phyloP scores from a whole-genome alignment of 2,797 vertebrate species.

The Anolis apletophallus region DNA sequence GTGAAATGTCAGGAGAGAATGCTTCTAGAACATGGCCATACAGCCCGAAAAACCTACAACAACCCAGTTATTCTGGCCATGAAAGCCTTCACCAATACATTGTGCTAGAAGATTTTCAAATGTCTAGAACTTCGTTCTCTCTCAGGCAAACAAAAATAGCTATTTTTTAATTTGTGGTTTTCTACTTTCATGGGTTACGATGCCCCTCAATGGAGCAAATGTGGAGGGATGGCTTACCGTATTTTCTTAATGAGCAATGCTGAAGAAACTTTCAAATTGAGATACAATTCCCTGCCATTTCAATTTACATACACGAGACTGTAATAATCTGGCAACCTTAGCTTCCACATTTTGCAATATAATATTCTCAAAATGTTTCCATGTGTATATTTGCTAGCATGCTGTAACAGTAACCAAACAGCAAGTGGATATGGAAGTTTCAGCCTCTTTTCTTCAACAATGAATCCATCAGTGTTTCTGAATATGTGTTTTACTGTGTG shows the following conservation, averaged over 20 bases:
- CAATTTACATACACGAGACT: not conserved
- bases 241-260: not conserved
- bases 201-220: too few relatives aligned
- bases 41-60: too few relatives aligned
- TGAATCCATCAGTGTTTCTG: not conserved
- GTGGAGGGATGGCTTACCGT: not conserved
- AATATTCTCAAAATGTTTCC: not conserved
- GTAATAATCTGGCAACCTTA: not conserved
- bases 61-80: too few relatives aligned
- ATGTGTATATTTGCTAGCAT: too few relatives aligned
- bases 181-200: too few relatives aligned
- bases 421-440: not conserved
- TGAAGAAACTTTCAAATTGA: slow-evolving; percentile 22
- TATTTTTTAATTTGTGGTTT: too few relatives aligned
- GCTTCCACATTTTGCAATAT: slow-evolving; percentile 6
- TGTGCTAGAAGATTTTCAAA: too few relatives aligned
- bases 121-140: too few relatives aligned
- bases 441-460: not conserved
- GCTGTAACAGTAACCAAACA: not conserved
- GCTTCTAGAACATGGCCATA: too few relatives aligned
- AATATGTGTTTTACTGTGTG: not conserved
- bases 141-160: too few relatives aligned
- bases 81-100: too few relatives aligned
- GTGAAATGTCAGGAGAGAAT: too few relatives aligned
- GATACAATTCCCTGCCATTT: not conserved